Percentiles rank a stretch among this genome's conserved stretches.
Evolutionary conservation across 2,113 vertebrate species (phyloP).

Genomic region (Strix uralensis): DNA sequence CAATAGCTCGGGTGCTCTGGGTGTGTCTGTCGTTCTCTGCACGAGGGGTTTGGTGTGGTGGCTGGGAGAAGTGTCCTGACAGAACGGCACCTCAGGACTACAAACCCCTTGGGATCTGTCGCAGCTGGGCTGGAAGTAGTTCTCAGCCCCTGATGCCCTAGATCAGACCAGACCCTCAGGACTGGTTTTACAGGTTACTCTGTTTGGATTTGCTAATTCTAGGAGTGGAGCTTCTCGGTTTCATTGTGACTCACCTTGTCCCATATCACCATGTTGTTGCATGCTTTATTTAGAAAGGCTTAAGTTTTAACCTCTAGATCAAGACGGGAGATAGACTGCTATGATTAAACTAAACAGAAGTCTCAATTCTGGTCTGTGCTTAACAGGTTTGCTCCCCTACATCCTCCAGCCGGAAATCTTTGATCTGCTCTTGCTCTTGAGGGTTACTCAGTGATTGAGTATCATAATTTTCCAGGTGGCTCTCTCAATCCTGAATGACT

Average conservation of each 20-base stretch:
- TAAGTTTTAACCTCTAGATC: not conserved
- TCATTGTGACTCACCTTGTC: not conserved
- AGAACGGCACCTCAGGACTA: not conserved
- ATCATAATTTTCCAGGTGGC: not conserved
- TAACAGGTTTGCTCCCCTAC: not conserved
- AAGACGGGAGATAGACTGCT: not conserved
- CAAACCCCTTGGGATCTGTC: not conserved
- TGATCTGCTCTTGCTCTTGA: not conserved
- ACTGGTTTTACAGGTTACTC: not conserved
- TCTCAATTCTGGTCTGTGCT: not conserved
- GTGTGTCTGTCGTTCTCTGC: not conserved
- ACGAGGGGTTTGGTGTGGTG: not conserved
- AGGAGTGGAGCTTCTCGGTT: not conserved
- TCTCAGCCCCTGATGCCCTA: not conserved
- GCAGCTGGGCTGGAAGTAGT: not conserved
- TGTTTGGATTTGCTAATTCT: not conserved
- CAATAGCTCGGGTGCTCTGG: not conserved
- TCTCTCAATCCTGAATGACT: not conserved
- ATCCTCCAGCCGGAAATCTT: not conserved
- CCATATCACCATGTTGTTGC: not conserved
- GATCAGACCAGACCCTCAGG: not conserved
- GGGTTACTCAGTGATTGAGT: not conserved
- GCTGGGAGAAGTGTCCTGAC: not conserved
- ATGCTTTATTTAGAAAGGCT: not conserved
- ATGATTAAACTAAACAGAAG: not conserved